Evolutionary conservation across 2,888 invertebrate species (phyloP).

Genomic region (Lithophane semibrunnea): DNA sequence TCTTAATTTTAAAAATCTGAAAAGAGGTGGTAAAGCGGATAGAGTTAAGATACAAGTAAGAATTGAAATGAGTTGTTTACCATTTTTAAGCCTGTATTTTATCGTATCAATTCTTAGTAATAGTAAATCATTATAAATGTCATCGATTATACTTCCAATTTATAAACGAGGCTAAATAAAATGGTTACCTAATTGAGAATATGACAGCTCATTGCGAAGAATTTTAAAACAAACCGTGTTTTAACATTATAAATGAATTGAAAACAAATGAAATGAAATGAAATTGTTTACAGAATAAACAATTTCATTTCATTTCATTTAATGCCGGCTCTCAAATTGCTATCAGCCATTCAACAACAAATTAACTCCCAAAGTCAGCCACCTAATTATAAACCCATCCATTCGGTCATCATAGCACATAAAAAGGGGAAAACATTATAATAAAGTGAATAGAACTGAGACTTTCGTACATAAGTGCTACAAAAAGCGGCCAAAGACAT

Average conservation of each 20-base stretch:
- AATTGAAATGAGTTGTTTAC: background rate
- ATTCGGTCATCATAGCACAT: slow-evolving; percentile 57
- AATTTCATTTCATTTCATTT: too few relatives aligned
- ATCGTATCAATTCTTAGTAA: background rate
- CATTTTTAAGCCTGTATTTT: background rate
- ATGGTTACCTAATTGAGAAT: too few relatives aligned
- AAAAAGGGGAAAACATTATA: slow-evolving; percentile 69
- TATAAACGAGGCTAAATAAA: background rate
- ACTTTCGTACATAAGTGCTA: slow-evolving; percentile 76
- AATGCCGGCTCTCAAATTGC: background rate
- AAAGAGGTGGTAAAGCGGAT: too few relatives aligned
- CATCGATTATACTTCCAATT: background rate
- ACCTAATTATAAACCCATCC: slow-evolving; percentile 38
- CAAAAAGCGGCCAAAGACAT: slow-evolving; percentile 82
- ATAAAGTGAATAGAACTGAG: slow-evolving; percentile 74
- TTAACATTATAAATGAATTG: background rate
- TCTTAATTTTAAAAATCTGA: too few relatives aligned
- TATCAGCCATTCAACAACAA: background rate
- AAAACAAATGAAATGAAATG: too few relatives aligned
- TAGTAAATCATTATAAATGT: background rate
- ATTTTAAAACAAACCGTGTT: background rate
- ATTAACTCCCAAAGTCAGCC: background rate
- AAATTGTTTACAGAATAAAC: too few relatives aligned
- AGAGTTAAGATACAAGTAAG: background rate
- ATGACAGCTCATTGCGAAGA: background rate